Percentiles rank a stretch among this genome's conserved stretches.
phyloP scores from a whole-genome alignment of 1,140 invertebrate genomes.

The Heliconius congener region DNA sequence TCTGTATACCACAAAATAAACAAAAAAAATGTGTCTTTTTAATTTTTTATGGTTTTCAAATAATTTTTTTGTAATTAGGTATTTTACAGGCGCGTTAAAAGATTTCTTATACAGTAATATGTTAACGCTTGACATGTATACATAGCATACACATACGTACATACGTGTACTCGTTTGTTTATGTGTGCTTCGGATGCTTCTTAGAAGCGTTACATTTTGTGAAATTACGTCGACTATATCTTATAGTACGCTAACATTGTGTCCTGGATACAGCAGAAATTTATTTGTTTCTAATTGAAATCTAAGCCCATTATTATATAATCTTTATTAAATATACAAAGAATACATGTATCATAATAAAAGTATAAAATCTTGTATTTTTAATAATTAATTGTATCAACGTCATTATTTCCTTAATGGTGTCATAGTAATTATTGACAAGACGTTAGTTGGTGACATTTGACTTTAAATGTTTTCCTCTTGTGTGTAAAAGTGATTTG shows the following conservation, averaged over 20 bases:
- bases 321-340: too few species aligned
- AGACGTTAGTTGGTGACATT: conserved; percentile 2
- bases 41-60: not conserved
- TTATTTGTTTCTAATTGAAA: too few species aligned
- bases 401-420: not conserved
- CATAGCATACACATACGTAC: not conserved
- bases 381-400: not conserved
- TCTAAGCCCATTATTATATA: too few species aligned
- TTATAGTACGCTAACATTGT: too few species aligned
- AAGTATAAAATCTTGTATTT: not conserved
- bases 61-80: not conserved
- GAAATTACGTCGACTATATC: too few species aligned
- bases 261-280: too few species aligned
- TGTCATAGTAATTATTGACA: not conserved
- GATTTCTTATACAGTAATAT: too few species aligned
- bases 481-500: not conserved
- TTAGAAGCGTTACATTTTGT: too few species aligned
- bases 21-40: too few species aligned
- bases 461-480: not conserved
- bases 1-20: too few species aligned
- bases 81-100: too few species aligned
- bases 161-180: not conserved
- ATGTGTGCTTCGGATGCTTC: not conserved
- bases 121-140: not conserved
- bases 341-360: not conserved